A percentile compares a stretch with the other conserved stretches of the same genome.
These are phyloP conservation scores for Pangasius sanitwongsei DNA, from an alignment of 2,797 vertebrate species.

Conservation along the genomic window DNA sequence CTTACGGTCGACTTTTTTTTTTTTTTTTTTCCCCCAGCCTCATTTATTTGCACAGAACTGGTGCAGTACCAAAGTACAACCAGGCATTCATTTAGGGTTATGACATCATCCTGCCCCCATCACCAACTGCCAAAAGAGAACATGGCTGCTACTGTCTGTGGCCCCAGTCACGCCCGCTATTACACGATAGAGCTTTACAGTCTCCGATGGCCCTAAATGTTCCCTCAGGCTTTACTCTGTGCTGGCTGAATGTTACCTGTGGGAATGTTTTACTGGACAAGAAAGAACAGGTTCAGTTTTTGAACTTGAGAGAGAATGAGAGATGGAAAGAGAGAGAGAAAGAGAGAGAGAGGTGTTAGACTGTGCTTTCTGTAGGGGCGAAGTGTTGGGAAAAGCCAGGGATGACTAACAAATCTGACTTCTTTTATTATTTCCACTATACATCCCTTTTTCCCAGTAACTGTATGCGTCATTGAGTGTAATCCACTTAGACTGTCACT, in stretches of 20 bases:
- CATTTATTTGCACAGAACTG: slow-evolving; percentile 23
- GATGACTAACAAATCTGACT: not conserved
- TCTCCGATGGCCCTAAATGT: slow-evolving; percentile 5
- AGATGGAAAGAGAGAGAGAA: not conserved
- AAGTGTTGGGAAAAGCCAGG: not conserved
- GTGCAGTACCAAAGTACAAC: slow-evolving; percentile 38
- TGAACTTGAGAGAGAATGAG: not conserved
- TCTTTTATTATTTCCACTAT: not conserved
- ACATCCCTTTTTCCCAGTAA: not conserved
- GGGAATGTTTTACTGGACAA: not conserved
- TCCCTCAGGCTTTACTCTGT: not conserved
- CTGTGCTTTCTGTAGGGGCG: not conserved
- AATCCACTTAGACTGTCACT: not conserved
- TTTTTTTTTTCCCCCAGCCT: slow-evolving; percentile 15
- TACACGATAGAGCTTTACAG: slow-evolving; percentile 14
- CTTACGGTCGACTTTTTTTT: not conserved
- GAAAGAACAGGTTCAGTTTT: slow-evolving; percentile 26
- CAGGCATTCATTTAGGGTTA: slow-evolving; percentile 40
- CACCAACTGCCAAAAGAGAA: slow-evolving; percentile 31
- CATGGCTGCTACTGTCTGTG: slow-evolving; percentile 28
- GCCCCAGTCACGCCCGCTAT: slow-evolving; percentile 14
- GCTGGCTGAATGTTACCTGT: not conserved
- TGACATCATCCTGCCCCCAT: slow-evolving; percentile 32
- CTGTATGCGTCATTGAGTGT: not conserved
- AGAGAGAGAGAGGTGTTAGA: not conserved